Evolutionary conservation across 2,113 vertebrate genomes (phyloP), one percentile per base, ranked within the genome.

Genomic region (Muscicapa adusta): DNA sequence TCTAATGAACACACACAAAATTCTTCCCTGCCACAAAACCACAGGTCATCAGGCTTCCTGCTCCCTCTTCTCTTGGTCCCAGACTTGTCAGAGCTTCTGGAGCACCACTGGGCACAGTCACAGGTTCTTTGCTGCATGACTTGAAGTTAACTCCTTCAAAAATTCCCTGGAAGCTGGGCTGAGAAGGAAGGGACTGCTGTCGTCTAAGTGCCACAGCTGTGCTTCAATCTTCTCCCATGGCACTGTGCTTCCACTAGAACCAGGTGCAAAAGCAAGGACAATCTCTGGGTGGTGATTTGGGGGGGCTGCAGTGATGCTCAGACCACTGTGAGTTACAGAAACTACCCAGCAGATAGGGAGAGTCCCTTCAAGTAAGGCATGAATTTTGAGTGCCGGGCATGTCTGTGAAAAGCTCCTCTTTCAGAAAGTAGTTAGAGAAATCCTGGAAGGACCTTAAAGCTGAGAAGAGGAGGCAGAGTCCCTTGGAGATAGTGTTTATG

Each of bases 1-100:
- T 43, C 12, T 42, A 12, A 0, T 3, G 4, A 18, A 45, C 5
- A 4, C 2, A 0, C 2, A 4, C 25, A 43, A 26, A 31, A 47
- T 23, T 63, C 23, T 84, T 87, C 65, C 20, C 14, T 62, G 29
- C 19, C 68, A 87, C 34, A 90, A 83, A 91, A 61, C 15, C n/a
- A 85, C 18, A 10, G 19, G 38, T 48, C 15, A 33, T 36, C 28
- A 58, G 36, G 25, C 23, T 82, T 93, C 16, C 50, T 66, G 6
- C 10, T 91, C 31, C 10, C 14, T 57, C 33, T 68, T 73, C 33
- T 73, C 42, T 88, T 42, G 8, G 23, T 62, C 50, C 5, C 33
- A 70, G 29, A 61, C 53, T 66, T 62, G 62, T 57, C 62, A 65
- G 58, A 38, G 25, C 26, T 79, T 88, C 60, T 88, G 68, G 36